Conservation (phyloP, 1,140 invertebrate genomes). For the Procambarus clarkii region DNA sequence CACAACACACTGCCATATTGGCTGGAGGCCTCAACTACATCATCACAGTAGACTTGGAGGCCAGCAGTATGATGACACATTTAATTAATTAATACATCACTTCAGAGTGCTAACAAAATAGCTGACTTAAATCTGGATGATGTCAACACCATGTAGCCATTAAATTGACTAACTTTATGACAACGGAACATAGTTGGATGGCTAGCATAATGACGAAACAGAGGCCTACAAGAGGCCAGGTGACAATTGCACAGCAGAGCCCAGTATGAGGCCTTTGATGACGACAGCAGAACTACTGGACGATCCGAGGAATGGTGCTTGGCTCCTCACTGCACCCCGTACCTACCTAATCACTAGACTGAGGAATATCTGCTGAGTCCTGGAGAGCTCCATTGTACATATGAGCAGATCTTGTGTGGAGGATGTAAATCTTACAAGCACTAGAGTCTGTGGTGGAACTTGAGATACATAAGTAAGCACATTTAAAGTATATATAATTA, state of each 20-base stretch:
- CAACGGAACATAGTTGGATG: conserved; percentile 27
- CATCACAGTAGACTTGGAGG: conserved; percentile 32
- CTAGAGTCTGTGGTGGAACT: conserved; percentile 57
- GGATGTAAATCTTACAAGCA: conserved; percentile 56
- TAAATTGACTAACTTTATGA: conserved; percentile 16
- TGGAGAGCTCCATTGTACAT: conserved; percentile 60
- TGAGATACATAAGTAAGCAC: conserved; percentile 62
- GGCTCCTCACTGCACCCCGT: conserved; percentile 27
- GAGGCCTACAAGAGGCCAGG: conserved; percentile 28
- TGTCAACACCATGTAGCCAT: conserved; percentile 13
- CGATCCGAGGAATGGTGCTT: conserved; percentile 8
- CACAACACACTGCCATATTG: conserved; percentile 18
- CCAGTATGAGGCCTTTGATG: not conserved
- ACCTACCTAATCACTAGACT: conserved; percentile 55
- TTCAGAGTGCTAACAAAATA: conserved; percentile 24
- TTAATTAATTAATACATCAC: conserved; percentile 12
- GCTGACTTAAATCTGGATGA: conserved; percentile 23
- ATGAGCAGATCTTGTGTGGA: conserved; percentile 54
- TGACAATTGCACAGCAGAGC: not conserved
- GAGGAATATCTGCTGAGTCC: conserved; percentile 56
- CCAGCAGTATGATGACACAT: conserved; percentile 27
- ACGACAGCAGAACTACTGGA: conserved; percentile 39
- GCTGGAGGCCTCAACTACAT: conserved; percentile 27
- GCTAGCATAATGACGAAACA: conserved; percentile 29
- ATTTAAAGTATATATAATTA: conserved; percentile 65